Conservation (phyloP, 1,140 invertebrate species). For the Drosophila trapezifrons region DNA sequence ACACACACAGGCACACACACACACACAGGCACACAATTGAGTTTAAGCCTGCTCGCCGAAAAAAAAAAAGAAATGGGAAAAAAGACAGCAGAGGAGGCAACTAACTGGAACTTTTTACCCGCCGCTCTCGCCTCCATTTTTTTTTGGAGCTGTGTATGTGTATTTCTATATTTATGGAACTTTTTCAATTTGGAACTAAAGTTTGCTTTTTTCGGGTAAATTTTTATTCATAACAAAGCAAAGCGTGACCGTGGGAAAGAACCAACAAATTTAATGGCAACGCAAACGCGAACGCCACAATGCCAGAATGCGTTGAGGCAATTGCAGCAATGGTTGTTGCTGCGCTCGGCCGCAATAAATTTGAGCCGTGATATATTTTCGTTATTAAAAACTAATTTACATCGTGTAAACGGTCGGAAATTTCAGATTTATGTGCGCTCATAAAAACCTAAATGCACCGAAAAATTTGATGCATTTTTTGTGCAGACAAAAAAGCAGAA, state of each 20-base stretch:
- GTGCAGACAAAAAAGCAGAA: constrained; percentile 26
- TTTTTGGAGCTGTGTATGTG: constrained; percentile 36
- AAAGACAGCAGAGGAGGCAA: constrained; percentile 34
- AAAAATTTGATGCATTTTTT: constrained; percentile 34
- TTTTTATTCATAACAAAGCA: constrained; percentile 81
- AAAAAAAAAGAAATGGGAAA: constrained; percentile 39
- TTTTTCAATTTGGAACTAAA: constrained; percentile 83
- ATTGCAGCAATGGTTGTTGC: constrained; percentile 36
- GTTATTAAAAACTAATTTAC: constrained; percentile 73
- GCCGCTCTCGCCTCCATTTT: constrained; percentile 26
- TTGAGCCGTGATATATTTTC: constrained; percentile 53
- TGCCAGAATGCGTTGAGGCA: constrained; percentile 10
- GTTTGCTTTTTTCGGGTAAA: constrained; percentile 69
- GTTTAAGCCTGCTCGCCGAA: constrained; percentile 63
- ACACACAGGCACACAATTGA: constrained; percentile 42
- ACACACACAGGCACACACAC: constrained; percentile 16
- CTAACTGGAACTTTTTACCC: constrained; percentile 66
- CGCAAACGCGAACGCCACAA: constrained; percentile 9
- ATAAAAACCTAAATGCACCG: constrained; percentile 48
- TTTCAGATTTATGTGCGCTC: constrained; percentile 45
- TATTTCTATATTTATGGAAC: constrained; percentile 82
- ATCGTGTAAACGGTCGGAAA: constrained; percentile 56
- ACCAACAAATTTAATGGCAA: constrained; percentile 59
- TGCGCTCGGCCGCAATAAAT: constrained; percentile 49
- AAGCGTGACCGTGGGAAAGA: constrained; percentile 63